Conservation (phyloP, 2,797 vertebrate species). For the Gallinago solitaria region DNA sequence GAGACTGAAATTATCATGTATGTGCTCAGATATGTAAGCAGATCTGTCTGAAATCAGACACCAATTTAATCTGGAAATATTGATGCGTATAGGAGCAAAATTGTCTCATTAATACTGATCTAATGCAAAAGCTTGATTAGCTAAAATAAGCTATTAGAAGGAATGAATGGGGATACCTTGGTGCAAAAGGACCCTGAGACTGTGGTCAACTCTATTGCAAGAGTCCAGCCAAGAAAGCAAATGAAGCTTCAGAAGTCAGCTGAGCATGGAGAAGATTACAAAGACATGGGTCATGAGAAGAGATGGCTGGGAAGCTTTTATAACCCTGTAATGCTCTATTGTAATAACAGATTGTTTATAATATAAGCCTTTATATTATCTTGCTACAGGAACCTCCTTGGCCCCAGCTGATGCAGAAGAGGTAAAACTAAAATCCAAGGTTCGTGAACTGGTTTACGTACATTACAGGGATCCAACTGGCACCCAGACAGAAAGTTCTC, state of each 20-base stretch:
- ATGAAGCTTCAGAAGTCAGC: neutral
- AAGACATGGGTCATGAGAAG: neutral
- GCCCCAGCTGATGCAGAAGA: neutral
- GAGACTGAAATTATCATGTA: neutral
- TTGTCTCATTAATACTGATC: neutral
- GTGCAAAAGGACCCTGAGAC: neutral
- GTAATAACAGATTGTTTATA: neutral
- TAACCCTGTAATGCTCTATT: neutral
- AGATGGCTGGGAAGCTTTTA: neutral
- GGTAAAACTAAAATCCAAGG: neutral
- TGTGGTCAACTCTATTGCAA: neutral
- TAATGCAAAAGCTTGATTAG: neutral
- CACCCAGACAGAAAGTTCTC: neutral
- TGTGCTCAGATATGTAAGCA: neutral
- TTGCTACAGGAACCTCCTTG: neutral
- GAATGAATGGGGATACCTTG: neutral
- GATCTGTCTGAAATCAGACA: neutral
- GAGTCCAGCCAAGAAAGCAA: neutral
- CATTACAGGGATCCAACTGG: neutral
- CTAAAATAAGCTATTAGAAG: neutral
- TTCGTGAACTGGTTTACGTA: neutral
- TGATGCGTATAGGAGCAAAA: neutral
- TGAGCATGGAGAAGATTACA: neutral
- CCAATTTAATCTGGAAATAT: neutral
- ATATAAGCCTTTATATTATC: neutral